Percentiles rank a stretch among this genome's conserved stretches.
Evolutionary conservation across 2,888 invertebrate species (phyloP).

Genomic region (Cynaeus angustus): DNA sequence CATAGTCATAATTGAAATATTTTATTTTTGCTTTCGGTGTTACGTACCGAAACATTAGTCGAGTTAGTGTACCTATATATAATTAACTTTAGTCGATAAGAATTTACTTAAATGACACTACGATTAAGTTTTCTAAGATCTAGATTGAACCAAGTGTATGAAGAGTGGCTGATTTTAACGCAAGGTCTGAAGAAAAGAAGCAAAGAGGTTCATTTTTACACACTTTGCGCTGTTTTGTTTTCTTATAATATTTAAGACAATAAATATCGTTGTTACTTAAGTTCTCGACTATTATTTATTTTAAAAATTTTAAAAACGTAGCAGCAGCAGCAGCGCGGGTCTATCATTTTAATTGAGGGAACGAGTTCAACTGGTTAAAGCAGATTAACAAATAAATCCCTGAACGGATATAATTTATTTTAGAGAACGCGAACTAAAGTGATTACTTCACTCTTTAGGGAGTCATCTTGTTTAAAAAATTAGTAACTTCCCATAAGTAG

Average conservation of each 20-base stretch:
- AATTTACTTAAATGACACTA: slow-evolving; percentile 53
- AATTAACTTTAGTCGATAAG: slow-evolving; percentile 51
- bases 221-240: slow-evolving; percentile 63
- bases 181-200: slow-evolving; percentile 41
- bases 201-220: slow-evolving; percentile 24
- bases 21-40: slow-evolving; percentile 47
- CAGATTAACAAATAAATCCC: not conserved
- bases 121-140: slow-evolving; percentile 53
- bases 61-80: slow-evolving; percentile 59
- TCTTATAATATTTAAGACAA: slow-evolving; percentile 62
- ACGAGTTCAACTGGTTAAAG: not conserved
- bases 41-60: slow-evolving; percentile 54
- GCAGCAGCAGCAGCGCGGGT: too few species aligned
- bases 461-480: too few species aligned
- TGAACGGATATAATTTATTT: not conserved
- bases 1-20: slow-evolving; percentile 51
- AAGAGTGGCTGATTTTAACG: slow-evolving; percentile 39
- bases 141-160: slow-evolving; percentile 38
- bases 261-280: slow-evolving; percentile 63
- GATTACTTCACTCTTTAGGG: too few species aligned
- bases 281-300: too few species aligned
- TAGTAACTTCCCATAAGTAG: too few species aligned
- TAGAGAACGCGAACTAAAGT: not conserved
- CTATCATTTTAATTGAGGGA: not conserved
- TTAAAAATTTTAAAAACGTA: too few species aligned